phyloP scores from a whole-genome alignment of 2,113 vertebrate genomes.

The Oreochromis tanganicae region DNA sequence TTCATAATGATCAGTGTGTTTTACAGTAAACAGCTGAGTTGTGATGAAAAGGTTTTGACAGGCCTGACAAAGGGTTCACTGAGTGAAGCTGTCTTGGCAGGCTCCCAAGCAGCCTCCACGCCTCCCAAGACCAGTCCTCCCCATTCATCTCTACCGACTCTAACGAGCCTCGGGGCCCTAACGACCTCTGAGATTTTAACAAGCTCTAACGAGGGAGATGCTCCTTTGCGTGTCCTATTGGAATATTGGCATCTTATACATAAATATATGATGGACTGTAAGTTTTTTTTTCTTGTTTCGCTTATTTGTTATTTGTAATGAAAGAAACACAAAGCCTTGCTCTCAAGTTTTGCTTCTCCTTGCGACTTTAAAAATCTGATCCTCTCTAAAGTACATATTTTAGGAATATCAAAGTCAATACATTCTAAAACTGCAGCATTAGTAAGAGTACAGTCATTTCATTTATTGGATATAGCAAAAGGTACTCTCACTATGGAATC shows the following conservation, averaged over 20 bases:
- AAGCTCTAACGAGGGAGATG: constrained; percentile 35
- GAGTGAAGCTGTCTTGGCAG: constrained; percentile 53
- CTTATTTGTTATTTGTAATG: neutral
- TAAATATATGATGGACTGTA: neutral
- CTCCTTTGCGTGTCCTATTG: neutral
- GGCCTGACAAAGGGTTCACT: constrained; percentile 60
- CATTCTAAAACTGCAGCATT: neutral
- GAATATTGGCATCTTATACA: neutral
- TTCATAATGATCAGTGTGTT: constrained; percentile 60
- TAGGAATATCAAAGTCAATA: neutral
- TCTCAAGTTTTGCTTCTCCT: neutral
- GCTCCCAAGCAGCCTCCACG: constrained; percentile 48
- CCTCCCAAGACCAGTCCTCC: constrained; percentile 17
- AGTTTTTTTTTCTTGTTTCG: neutral
- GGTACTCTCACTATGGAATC: neutral
- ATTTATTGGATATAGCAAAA: neutral
- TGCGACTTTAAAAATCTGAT: accelerated
- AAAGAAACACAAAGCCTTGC: neutral
- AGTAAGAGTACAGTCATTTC: neutral
- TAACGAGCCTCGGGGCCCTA: constrained; percentile 48
- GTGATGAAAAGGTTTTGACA: constrained; percentile 71
- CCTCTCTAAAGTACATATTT: neutral
- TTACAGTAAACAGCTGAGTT: constrained; percentile 68
- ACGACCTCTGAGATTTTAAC: constrained; percentile 37
- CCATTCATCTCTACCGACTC: constrained; percentile 29